Percentiles rank a stretch among this genome's conserved stretches.
Evolutionary conservation across 2,113 vertebrate species (phyloP).

Genomic region (Sinocyclocheilus rhinocerous): DNA sequence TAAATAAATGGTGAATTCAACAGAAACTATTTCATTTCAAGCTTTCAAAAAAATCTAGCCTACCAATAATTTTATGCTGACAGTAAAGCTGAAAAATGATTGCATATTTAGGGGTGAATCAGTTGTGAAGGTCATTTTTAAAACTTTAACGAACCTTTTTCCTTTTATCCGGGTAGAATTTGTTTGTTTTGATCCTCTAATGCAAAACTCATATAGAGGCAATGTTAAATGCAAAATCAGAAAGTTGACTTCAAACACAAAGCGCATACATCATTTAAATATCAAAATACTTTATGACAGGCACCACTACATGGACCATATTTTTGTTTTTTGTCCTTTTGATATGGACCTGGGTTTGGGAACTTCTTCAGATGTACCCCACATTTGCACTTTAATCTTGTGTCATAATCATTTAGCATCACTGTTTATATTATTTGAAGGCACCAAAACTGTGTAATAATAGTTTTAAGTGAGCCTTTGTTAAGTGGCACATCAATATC

Average conservation of each 20-base stretch:
- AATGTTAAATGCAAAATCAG: background rate
- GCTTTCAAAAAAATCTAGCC: too few relatives aligned
- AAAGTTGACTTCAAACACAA: background rate
- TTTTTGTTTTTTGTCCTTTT: background rate
- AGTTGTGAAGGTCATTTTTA: background rate
- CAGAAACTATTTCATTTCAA: too few relatives aligned
- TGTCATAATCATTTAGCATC: too few relatives aligned
- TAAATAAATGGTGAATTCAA: too few relatives aligned
- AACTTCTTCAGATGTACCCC: background rate
- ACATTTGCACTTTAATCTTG: too few relatives aligned
- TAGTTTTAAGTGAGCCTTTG: too few relatives aligned
- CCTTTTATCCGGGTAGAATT: background rate
- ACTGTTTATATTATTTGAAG: background rate
- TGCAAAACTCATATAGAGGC: background rate
- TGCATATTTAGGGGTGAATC: background rate
- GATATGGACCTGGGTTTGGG: background rate
- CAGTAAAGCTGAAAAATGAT: background rate
- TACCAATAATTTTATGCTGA: background rate
- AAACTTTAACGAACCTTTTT: background rate
- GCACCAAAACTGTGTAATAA: background rate
- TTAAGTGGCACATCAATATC: background rate
- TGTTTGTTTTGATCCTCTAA: background rate
- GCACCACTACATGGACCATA: background rate
- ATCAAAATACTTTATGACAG: background rate
- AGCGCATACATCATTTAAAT: constrained; percentile 5